Percentiles rank a stretch among this genome's conserved stretches.
These are phyloP conservation scores for Dendronephthya gigantea DNA, from an alignment of 64 coral and sea anemone species.

Conservation along the genomic window DNA sequence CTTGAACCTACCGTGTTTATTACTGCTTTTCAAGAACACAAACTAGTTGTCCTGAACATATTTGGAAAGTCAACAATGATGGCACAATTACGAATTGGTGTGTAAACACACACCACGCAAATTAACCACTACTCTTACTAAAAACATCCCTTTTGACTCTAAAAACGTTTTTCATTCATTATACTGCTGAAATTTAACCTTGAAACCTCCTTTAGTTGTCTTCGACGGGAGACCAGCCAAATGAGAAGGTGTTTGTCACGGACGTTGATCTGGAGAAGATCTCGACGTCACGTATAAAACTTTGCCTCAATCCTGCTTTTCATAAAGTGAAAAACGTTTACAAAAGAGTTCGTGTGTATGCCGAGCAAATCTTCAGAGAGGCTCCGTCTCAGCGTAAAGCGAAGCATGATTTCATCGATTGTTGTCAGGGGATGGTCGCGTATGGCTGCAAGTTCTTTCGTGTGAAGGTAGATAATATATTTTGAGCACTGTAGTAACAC, in stretches of 20 bases:
- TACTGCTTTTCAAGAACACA: too few relatives aligned
- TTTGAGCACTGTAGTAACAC: too few relatives aligned
- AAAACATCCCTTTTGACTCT: too few relatives aligned
- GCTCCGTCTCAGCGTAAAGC: slow-evolving; percentile 67
- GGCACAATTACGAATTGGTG: too few relatives aligned
- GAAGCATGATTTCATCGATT: slow-evolving; percentile 88
- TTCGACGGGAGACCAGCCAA: not conserved
- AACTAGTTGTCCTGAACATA: too few relatives aligned
- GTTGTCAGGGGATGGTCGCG: slow-evolving; percentile 64
- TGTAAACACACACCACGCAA: too few relatives aligned
- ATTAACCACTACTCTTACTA: too few relatives aligned
- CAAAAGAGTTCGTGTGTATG: slow-evolving; percentile 57
- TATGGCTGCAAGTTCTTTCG: slow-evolving; percentile 85
- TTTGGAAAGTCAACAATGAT: too few relatives aligned
- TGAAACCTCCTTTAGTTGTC: not conserved
- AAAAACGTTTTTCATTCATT: too few relatives aligned
- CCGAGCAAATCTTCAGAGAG: slow-evolving; percentile 53
- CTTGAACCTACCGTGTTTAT: too few relatives aligned
- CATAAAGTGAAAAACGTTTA: slow-evolving; percentile 83
- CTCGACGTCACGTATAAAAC: slow-evolving; percentile 67
- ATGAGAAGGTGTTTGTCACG: not conserved
- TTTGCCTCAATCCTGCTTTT: slow-evolving; percentile 56
- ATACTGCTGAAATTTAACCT: too few relatives aligned
- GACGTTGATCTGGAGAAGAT: slow-evolving; percentile 23
- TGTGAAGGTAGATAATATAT: slow-evolving; percentile 49